Percentiles rank a stretch among this genome's conserved stretches.
These are phyloP conservation scores for Rousettus leschenaultii DNA, from an alignment of 2,113 vertebrate genomes.

Conservation along the genomic window DNA sequence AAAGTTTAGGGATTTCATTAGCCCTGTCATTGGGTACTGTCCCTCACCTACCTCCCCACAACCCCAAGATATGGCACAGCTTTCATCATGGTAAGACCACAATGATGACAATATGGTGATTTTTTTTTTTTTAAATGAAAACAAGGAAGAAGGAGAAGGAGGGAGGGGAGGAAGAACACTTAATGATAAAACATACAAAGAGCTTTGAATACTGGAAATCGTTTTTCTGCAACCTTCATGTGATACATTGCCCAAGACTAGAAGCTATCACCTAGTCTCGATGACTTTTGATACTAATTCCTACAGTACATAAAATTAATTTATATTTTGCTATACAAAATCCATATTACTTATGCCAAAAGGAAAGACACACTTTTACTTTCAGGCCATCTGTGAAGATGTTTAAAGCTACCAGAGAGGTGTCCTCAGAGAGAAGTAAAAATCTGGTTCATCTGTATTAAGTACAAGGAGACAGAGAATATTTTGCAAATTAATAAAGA, in stretches of 20 bases:
- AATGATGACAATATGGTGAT: constrained; percentile 33
- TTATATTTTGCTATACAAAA: constrained; percentile 70
- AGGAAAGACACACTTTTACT: constrained; percentile 31
- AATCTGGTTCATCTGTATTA: constrained; percentile 22
- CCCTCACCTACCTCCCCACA: background rate
- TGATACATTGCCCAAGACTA: background rate
- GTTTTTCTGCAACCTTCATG: constrained; percentile 33
- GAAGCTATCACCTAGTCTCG: constrained; percentile 49
- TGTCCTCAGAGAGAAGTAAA: background rate
- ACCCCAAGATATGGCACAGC: background rate
- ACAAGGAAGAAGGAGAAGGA: background rate
- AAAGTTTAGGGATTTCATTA: background rate
- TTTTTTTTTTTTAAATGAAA: constrained; percentile 10
- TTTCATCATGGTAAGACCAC: constrained; percentile 33
- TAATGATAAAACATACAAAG: background rate
- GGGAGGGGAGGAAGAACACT: background rate
- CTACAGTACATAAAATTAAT: constrained; percentile 65
- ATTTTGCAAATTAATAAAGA: constrained; percentile 62
- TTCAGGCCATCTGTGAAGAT: background rate
- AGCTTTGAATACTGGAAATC: background rate
- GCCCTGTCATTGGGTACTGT: background rate
- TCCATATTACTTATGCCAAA: constrained; percentile 48
- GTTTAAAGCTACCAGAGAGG: constrained; percentile 40
- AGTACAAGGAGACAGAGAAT: constrained; percentile 32
- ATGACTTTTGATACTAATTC: constrained; percentile 58